Conservation (phyloP, 1,140 invertebrate genomes). For the Zaprionus ghesquierei region DNA sequence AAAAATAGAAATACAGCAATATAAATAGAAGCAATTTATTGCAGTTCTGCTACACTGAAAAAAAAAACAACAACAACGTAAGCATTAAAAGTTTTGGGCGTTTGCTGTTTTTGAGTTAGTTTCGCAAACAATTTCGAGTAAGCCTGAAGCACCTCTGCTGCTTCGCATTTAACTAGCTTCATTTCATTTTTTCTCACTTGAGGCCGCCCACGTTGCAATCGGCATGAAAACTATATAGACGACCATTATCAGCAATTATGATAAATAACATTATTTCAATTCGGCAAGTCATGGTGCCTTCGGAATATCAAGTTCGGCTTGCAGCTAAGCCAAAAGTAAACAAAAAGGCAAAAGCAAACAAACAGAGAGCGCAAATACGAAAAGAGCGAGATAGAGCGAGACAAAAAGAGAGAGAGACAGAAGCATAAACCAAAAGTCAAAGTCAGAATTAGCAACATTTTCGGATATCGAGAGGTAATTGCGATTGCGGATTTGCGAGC, state of each 20-base stretch:
- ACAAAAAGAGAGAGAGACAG: slow-evolving; percentile 10
- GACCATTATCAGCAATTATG: slow-evolving; percentile 35
- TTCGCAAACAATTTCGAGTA: neutral
- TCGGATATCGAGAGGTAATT: slow-evolving; percentile 51
- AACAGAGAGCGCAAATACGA: slow-evolving; percentile 24
- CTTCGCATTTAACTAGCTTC: slow-evolving; percentile 29
- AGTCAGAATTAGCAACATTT: slow-evolving; percentile 62
- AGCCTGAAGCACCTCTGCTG: neutral
- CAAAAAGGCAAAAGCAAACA: slow-evolving; percentile 46
- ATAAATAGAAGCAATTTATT: too few relatives aligned
- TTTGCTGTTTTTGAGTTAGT: too few relatives aligned
- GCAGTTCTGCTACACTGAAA: too few relatives aligned
- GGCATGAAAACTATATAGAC: neutral
- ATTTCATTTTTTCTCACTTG: neutral
- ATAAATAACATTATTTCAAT: slow-evolving; percentile 35
- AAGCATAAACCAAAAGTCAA: slow-evolving; percentile 32
- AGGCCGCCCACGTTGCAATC: slow-evolving; percentile 20
- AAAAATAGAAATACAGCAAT: too few relatives aligned
- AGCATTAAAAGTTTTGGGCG: too few relatives aligned
- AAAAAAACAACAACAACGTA: too few relatives aligned
- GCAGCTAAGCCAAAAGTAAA: slow-evolving; percentile 13
- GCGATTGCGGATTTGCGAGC: slow-evolving; percentile 56
- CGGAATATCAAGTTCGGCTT: slow-evolving; percentile 22
- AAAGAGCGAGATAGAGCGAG: neutral
- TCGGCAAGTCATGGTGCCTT: slow-evolving; percentile 55